These are phyloP conservation scores for Sylvilagus floridanus DNA, from an alignment of 2,797 vertebrate genomes.

Conservation along the genomic window DNA sequence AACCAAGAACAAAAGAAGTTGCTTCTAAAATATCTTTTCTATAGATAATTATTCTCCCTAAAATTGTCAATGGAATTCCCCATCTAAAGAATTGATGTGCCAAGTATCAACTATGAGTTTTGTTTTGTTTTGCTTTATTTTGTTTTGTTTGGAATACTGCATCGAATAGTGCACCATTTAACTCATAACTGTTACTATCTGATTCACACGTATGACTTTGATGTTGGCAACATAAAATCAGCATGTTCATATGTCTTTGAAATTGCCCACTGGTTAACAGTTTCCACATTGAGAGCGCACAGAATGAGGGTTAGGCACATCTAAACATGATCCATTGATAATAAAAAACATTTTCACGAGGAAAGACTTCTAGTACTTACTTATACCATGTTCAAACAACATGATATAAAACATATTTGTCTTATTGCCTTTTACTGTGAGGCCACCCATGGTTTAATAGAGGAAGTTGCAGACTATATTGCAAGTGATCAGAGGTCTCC, in stretches of 20 bases:
- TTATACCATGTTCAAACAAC: not conserved
- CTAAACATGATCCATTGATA: not conserved
- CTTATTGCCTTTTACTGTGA: not conserved
- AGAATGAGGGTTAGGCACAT: not conserved
- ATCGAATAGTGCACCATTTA: slow-evolving; percentile 58
- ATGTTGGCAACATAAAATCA: not conserved
- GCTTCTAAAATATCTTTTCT: slow-evolving; percentile 10
- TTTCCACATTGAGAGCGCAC: not conserved
- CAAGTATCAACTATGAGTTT: slow-evolving; percentile 12
- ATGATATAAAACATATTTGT: not conserved
- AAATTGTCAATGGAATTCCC: slow-evolving; percentile 1
- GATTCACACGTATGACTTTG: slow-evolving; percentile 53
- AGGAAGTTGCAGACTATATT: not conserved
- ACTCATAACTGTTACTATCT: not conserved
- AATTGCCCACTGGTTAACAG: not conserved
- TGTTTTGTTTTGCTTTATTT: not conserved
- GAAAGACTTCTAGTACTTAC: not conserved
- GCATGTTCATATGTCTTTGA: not conserved
- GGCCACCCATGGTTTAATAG: not conserved
- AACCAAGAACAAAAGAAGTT: slow-evolving; percentile 25
- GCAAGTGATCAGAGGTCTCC: not conserved
- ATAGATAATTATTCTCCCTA: slow-evolving; percentile 9
- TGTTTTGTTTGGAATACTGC: not conserved
- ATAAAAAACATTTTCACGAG: not conserved
- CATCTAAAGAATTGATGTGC: slow-evolving; percentile 49